Conservation (phyloP, 2,113 vertebrate genomes). For the Anguilla japonica region DNA sequence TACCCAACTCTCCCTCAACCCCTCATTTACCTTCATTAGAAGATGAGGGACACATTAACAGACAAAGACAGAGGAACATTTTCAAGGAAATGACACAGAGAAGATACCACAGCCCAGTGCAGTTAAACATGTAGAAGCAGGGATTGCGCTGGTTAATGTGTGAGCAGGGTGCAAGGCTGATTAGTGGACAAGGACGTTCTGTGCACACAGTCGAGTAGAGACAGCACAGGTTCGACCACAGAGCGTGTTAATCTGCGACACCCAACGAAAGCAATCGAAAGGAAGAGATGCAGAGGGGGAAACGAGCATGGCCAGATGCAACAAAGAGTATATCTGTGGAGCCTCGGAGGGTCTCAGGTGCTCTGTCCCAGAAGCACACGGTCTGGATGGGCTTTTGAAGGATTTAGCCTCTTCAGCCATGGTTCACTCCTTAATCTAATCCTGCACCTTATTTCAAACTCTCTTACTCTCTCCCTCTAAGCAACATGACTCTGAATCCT, state of each 20-base stretch:
- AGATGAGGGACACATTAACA: constrained; percentile 60
- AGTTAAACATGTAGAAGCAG: constrained; percentile 50
- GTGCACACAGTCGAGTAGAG: neutral
- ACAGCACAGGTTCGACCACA: constrained; percentile 4
- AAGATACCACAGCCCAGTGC: constrained; percentile 35
- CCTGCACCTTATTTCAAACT: constrained; percentile 4
- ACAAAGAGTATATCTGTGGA: constrained; percentile 92
- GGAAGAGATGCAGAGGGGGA: constrained; percentile 41
- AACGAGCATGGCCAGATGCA: constrained; percentile 43
- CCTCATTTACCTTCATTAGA: constrained; percentile 52
- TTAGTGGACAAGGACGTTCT: constrained; percentile 38
- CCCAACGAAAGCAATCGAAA: neutral
- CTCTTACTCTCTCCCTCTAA: neutral
- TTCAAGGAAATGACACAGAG: constrained; percentile 25
- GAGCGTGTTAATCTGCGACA: constrained; percentile 20
- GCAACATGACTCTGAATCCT: constrained; percentile 6
- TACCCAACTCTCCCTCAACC: constrained; percentile 38
- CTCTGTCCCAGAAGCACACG: constrained; percentile 62
- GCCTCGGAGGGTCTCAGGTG: constrained; percentile 71
- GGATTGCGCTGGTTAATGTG: constrained; percentile 47
- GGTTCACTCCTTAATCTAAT: constrained; percentile 51
- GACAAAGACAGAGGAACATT: constrained; percentile 30
- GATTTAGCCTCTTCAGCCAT: constrained; percentile 52
- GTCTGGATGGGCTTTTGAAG: constrained; percentile 62
- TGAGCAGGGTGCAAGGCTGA: neutral